phyloP scores from a whole-genome alignment of 92 coral and sea anemone species.

The Parazoanthus swiftii region DNA sequence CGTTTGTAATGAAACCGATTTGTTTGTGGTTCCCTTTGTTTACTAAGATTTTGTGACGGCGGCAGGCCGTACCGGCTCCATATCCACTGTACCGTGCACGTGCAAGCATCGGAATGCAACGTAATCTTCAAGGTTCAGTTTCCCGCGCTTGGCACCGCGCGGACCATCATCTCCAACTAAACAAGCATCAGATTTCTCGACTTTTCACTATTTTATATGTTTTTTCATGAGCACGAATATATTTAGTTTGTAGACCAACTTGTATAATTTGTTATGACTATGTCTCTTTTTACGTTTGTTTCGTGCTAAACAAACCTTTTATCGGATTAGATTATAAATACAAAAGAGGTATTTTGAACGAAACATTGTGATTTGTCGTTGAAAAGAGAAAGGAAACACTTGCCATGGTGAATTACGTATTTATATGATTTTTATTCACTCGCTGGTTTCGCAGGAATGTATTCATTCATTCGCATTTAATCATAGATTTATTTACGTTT shows the following conservation, averaged over 20 bases:
- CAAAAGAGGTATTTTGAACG: not conserved
- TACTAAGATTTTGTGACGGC: conserved; percentile 7
- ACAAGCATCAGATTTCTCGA: not conserved
- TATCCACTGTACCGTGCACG: not conserved
- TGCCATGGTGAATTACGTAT: too few species aligned
- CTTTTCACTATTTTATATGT: not conserved
- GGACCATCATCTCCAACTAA: not conserved
- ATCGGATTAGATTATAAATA: not conserved
- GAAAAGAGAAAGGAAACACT: not conserved
- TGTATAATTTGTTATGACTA: not conserved
- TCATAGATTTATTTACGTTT: not conserved
- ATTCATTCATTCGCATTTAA: too few species aligned
- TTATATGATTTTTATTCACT: not conserved
- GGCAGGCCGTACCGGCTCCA: conserved; percentile 30
- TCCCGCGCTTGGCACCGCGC: conserved; percentile 49
- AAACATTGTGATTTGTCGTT: not conserved
- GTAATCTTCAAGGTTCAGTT: not conserved
- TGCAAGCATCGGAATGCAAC: conserved; percentile 16
- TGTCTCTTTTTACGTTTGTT: not conserved
- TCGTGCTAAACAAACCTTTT: conserved; percentile 10
- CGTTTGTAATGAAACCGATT: not conserved
- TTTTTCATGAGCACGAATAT: not conserved
- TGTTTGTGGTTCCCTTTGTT: conserved; percentile 14
- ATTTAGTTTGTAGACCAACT: not conserved
- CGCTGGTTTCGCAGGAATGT: not conserved